Conservation (phyloP, 92 coral and sea anemone species). For the Porites divaricata region DNA sequence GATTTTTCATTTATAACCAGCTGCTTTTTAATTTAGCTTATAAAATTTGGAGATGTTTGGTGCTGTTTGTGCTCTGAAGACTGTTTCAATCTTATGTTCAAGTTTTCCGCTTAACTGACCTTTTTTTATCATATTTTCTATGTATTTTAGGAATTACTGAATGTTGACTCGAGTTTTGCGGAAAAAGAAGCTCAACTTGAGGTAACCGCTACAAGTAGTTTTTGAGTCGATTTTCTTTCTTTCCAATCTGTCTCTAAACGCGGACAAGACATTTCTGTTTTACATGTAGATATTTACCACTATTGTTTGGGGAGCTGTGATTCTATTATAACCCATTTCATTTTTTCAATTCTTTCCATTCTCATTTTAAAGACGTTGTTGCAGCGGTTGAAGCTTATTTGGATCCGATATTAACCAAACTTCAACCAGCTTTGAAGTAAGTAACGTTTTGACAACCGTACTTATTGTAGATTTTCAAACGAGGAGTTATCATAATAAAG, state of each 20-base stretch:
- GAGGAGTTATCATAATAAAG: not conserved
- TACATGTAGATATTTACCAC: too few species aligned
- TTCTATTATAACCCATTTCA: not conserved
- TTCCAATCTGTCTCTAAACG: not conserved
- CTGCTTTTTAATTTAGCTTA: too few species aligned
- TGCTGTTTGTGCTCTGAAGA: too few species aligned
- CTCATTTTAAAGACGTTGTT: conserved; percentile 83
- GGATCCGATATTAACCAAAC: conserved; percentile 84
- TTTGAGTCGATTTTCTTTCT: not conserved
- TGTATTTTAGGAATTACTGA: not conserved
- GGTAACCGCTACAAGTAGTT: conserved; percentile 35
- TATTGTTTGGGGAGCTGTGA: not conserved
- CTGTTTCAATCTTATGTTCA: not conserved
- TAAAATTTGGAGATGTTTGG: not conserved
- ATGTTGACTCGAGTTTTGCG: conserved; percentile 56
- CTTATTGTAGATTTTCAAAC: not conserved
- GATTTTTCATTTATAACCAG: too few species aligned
- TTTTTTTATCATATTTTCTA: too few species aligned
- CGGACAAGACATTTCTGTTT: not conserved
- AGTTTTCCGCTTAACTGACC: not conserved
- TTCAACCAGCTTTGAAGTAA: conserved; percentile 86
- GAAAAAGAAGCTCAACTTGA: conserved; percentile 78
- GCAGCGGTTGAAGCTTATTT: conserved; percentile 90
- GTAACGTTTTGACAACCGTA: not conserved
- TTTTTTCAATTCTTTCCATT: conserved; percentile 37